Conservation (phyloP, 2,797 vertebrate genomes). For the Ficedula albicollis region DNA sequence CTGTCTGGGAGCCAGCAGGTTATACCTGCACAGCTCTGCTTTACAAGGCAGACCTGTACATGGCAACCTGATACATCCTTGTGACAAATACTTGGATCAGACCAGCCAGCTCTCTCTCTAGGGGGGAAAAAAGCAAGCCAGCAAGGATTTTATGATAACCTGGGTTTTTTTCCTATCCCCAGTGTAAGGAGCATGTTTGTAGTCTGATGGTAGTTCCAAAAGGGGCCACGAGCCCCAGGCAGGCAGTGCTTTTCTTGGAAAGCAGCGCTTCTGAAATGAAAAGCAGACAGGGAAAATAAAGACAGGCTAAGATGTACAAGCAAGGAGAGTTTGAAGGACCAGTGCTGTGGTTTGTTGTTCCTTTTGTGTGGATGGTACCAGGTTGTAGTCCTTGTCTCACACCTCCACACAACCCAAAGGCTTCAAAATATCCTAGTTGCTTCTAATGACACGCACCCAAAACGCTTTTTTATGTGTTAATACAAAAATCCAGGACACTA, state of each 20-base stretch:
- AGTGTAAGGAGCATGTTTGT: not conserved
- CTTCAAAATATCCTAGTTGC: not conserved
- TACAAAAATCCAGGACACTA: not conserved
- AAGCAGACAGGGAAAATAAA: constrained; percentile 43
- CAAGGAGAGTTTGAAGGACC: not conserved
- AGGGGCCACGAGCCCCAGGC: not conserved
- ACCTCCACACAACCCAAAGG: not conserved
- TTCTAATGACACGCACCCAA: not conserved
- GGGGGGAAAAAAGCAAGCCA: not conserved
- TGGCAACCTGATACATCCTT: not conserved
- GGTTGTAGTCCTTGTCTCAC: not conserved
- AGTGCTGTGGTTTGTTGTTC: not conserved
- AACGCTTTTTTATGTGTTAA: not conserved
- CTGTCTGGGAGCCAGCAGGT: not conserved
- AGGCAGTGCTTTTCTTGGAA: constrained; percentile 56
- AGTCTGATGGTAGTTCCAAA: not conserved
- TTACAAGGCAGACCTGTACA: not conserved
- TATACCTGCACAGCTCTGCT: not conserved
- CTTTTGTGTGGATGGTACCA: not conserved
- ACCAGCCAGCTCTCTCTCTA: not conserved
- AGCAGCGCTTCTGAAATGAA: not conserved
- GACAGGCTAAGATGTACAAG: not conserved
- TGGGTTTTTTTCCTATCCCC: constrained; percentile 11
- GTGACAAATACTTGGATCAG: not conserved
- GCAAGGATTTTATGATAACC: not conserved